These are phyloP conservation scores for Dichetophora obliterata DNA, from an alignment of 2,888 invertebrate genomes.

Conservation along the genomic window DNA sequence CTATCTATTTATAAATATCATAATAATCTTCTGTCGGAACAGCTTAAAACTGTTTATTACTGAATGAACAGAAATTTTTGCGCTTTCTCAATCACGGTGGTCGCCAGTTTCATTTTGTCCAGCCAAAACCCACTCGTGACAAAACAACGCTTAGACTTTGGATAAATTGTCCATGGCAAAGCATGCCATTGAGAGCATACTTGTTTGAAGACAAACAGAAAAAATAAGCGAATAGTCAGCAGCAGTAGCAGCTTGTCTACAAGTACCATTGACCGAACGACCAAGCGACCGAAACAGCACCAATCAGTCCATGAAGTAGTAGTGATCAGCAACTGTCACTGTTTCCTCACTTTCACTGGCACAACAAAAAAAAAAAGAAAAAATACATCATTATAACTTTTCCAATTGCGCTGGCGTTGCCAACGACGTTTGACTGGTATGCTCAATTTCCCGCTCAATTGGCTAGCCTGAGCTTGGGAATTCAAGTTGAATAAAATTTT, in stretches of 20 bases:
- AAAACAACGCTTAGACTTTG: no score
- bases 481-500: conserved; percentile 6
- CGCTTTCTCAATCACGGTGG: conserved; percentile 31
- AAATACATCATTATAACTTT: background rate
- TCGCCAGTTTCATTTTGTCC: no score
- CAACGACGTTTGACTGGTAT: background rate
- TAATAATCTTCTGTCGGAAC: no score
- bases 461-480: background rate
- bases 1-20: no score
- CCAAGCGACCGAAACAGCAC: background rate
- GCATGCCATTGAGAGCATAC: no score
- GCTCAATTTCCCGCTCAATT: conserved; percentile 18
- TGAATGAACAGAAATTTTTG: background rate
- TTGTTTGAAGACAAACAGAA: background rate
- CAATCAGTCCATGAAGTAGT: background rate
- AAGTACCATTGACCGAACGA: conserved; percentile 10
- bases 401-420: background rate
- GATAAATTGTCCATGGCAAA: no score
- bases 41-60: no score
- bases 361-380: background rate
- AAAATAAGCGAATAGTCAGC: background rate
- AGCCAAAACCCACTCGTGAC: no score
- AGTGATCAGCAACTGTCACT: background rate
- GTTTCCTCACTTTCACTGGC: conserved; percentile 24
- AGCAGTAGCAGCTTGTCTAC: background rate